A percentile compares a stretch with the other conserved stretches of the same genome.
These are phyloP conservation scores for Hirtodrosophila cameraria DNA, from an alignment of 2,888 invertebrate genomes.

Conservation along the genomic window DNA sequence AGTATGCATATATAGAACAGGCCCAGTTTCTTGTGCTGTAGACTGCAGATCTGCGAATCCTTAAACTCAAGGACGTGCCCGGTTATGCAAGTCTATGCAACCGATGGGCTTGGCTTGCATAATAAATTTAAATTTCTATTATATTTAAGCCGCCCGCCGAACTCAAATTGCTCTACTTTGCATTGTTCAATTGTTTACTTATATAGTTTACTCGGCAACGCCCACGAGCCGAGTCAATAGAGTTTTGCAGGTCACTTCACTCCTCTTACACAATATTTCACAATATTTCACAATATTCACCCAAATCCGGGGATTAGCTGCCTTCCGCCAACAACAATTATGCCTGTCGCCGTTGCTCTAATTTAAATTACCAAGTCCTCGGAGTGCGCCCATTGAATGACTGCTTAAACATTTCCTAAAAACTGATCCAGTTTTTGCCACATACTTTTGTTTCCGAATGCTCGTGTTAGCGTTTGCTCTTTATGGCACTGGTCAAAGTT, in stretches of 20 bases:
- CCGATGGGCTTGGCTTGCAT: constrained; percentile 71
- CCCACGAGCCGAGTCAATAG: constrained; percentile 63
- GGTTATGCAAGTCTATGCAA: constrained; percentile 79
- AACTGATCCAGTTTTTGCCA: constrained; percentile 69
- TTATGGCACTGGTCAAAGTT: constrained; percentile 56
- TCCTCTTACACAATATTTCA: constrained; percentile 75
- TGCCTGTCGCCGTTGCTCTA: constrained; percentile 69
- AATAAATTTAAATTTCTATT: constrained; percentile 61
- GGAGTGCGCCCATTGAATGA: constrained; percentile 19
- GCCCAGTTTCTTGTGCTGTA: constrained; percentile 2
- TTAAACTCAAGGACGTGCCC: constrained; percentile 41
- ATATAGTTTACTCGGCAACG: constrained; percentile 60
- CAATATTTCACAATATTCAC: constrained; percentile 69
- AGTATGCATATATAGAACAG: not conserved
- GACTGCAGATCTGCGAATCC: constrained; percentile 17
- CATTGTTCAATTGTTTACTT: constrained; percentile 58
- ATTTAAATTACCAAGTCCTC: constrained; percentile 59
- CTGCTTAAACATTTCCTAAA: constrained; percentile 65
- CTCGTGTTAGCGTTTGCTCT: constrained; percentile 49
- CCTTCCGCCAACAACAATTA: constrained; percentile 51
- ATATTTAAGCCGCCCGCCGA: constrained; percentile 51
- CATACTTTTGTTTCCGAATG: constrained; percentile 45
- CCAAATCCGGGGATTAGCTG: constrained; percentile 69
- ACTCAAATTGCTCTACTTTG: constrained; percentile 72
- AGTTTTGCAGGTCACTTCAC: constrained; percentile 38